Evolutionary conservation across 2,888 invertebrate genomes (phyloP), one percentile per base, ranked within the genome.

Genomic region (Pyrocoelia pectoralis): DNA sequence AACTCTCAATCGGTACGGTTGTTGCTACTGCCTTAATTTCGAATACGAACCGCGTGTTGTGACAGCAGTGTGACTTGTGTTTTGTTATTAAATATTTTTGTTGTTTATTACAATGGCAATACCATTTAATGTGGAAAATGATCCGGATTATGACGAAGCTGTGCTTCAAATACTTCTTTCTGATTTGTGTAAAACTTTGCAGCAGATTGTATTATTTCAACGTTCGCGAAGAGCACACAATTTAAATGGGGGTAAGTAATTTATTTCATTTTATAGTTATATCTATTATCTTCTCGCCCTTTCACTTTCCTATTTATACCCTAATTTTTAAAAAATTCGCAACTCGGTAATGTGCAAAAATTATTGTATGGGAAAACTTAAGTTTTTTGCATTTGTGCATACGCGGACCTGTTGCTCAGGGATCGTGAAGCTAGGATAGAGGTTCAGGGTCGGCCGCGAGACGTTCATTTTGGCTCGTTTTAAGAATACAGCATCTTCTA

Each of bases 101-200:
- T 52, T 56, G 50, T 53, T 56, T 51, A 50, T 66, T 67, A 69
- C 59, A 54, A 81, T 81, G 81, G 81, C 81, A 65, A 79, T 81
- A 73, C 81, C 81, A 40, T 80, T 81, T 69, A 73, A 73, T 61
- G 71, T 81, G 62, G 80, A 80, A 50, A 77, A 76, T 71, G 56
- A 66, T 43, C 78, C 79, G 65, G 77, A 78, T 51, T 74, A 73
- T 41, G 68, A 72, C 29, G 69, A 68, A 48, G 73, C 74, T 59
- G 73, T 76, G 67, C 73, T 78, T 15, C 69, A 70, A 57, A 70
- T 72, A 58, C 65, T 72, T 38, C 65, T 72, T 41, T 49, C 68
- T 33, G 71, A 73, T 62, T 68, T 74, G 13, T 72, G 61, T 63
- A 68, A 71, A 50, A 70, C 72, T 33, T 59, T 72, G 3, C 72